Conservation (phyloP, 23 tunicate genomes). For the Ascidia mentula region DNA sequence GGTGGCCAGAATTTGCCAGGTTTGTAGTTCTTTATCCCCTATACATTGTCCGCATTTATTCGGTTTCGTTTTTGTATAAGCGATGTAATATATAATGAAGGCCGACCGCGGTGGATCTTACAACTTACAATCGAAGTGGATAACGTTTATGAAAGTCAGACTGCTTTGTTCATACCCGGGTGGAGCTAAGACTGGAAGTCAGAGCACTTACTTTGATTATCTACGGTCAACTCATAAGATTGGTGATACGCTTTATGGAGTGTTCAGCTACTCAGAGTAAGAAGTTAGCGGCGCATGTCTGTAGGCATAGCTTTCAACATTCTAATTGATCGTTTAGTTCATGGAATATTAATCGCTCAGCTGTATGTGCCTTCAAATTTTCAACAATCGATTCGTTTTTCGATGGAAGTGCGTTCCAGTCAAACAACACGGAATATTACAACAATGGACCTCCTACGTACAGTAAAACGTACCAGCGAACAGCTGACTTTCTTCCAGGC, state of each 20-base stretch:
- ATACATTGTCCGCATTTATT: neutral
- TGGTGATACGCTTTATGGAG: constrained; percentile 22
- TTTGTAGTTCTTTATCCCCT: neutral
- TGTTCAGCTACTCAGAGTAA: constrained; percentile 26
- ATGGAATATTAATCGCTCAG: constrained; percentile 9
- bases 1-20: constrained; percentile 24
- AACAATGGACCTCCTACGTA: neutral
- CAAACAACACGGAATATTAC: constrained; percentile 11
- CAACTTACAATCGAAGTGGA: neutral
- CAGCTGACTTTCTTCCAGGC: constrained; percentile 19
- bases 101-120: constrained; percentile 30
- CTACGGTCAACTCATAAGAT: constrained; percentile 22
- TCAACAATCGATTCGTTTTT: constrained; percentile 6
- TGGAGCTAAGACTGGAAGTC: constrained; percentile 3
- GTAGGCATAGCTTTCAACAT: too few species aligned
- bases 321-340: too few species aligned
- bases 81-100: constrained; percentile 1
- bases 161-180: constrained; percentile 44
- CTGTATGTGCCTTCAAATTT: constrained; percentile 23
- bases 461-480: neutral
- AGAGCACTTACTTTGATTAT: constrained; percentile 25
- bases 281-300: neutral
- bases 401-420: constrained; percentile 14
- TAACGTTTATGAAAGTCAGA: constrained; percentile 47
- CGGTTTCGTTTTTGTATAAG: neutral